Base-by-base conservation (phyloP, 2,888 invertebrate species). In the Caenorhabditis sp. region DNA sequence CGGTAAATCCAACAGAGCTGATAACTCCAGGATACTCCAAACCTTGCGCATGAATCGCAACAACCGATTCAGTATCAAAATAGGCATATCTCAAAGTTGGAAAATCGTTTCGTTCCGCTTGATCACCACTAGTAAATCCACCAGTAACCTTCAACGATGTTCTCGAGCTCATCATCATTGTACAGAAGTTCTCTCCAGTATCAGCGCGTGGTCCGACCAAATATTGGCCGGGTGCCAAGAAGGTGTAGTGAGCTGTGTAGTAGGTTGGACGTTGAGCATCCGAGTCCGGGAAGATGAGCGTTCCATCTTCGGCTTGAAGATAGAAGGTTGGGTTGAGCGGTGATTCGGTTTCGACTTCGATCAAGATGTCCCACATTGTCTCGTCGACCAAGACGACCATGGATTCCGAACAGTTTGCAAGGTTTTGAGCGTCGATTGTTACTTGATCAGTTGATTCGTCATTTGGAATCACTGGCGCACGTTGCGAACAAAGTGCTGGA, bases 341-440 rank as follows among this genome's bases (percentile, higher is more conserved):
- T 12, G 66, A 60, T 19, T 72, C 73, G 12, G 81, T 63, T 36
- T 75, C 64, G 8, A 83, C 8, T 54, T 74, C 69, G 27, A 81
- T 71, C 6, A 69, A 66, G 58, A 79, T 71, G 12, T 76, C 64
- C 31, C 23, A 67, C 76, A 83, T 68, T 0, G 77, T 71, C 50
- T 83, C 81, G 43, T 83, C 83, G 37, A 83, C 66, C 24, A 78
- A 61, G 19, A 78, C 57, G 10, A 73, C 62, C 58, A 77, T 69
- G 1, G 37, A 31, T 50, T 65, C 67, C 23, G 66, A 65, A 55
- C 82, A 82, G 26, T 79, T 79, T 12, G 70, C 71, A 43, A 82
- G 66, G 43, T 69, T 68, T n/a, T 62, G 53, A 1, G 70, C 76
- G 21, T 82, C 82, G 51, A 80, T 69, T 10, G 60, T 27, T 37